Evolutionary conservation across 2,797 vertebrate species (phyloP), one percentile per base, ranked within the genome.

Genomic region (Falco novaeseelandiae): DNA sequence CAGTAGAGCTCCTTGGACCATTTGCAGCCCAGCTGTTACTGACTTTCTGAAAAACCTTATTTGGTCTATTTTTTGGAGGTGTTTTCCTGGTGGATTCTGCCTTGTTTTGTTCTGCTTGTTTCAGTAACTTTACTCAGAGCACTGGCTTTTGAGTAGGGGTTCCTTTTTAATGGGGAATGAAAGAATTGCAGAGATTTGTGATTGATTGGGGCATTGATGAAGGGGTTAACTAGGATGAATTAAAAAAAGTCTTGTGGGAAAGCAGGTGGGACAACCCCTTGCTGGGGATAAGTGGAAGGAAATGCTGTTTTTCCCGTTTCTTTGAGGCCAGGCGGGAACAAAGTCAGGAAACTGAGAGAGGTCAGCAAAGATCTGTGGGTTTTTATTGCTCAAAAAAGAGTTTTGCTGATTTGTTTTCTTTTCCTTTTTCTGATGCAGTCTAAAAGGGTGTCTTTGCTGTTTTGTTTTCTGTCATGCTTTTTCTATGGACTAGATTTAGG

Each of bases 281-380:
- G 0, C 36, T 44, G 57, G 19, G 78, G 25, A 12, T 9, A 40
- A 36, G 57, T 34, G 57, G 54, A 66, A 94, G 89, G 93, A 96
- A 93, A 55, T n/a, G 66, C 42, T 87, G 16, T 6, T 94, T 80
- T 62, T 10, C 54, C 38, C 18, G 70, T 85, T 89, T 67, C 36
- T 61, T 88, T 91, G 89, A 72, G 34, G 42, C 81, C 77, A 74
- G 74, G 22, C 40, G 69, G 85, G 46, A 94, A 76, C 87, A 93
- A 88, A 94, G 76, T 61, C 90, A 94, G 93, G 92, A 96, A 96
- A 42, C 49, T 69, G 65, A 54, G 86, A 51, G 76, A 74, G 16
- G 49, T 78, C 83, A 79, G 61, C 26, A 82, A 83, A 88, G 58
- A 66, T 67, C 73, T 2, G 1, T 57, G 58, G 4, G 2, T 7